Evolutionary conservation across 2,113 vertebrate species (phyloP).

Genomic region (Ifrita kowaldi): DNA sequence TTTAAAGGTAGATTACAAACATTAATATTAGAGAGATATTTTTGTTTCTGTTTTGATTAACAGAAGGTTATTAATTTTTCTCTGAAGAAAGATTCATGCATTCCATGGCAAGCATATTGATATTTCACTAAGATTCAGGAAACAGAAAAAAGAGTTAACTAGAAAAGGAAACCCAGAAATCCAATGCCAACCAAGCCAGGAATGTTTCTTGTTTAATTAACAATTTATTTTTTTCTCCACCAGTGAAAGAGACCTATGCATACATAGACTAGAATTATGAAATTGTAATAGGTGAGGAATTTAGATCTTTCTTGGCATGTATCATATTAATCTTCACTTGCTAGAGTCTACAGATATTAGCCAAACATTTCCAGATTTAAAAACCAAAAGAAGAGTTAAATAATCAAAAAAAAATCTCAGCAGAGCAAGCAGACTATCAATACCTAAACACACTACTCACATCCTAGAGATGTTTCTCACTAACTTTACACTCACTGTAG

Average conservation of each 20-base stretch:
- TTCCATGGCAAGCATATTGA: not conserved
- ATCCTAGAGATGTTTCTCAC: not conserved
- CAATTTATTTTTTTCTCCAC: not conserved
- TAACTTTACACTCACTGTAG: not conserved
- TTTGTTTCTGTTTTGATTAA: constrained; percentile 40
- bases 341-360: not conserved
- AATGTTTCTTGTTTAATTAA: not conserved
- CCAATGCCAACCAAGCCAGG: not conserved
- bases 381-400: not conserved
- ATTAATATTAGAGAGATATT: constrained; percentile 46
- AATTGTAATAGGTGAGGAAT: not conserved
- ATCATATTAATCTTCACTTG: not conserved
- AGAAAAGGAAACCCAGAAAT: not conserved
- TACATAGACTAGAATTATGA: not conserved
- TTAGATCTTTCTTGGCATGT: not conserved
- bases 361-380: not conserved
- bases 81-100: not conserved
- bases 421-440: not conserved
- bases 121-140: not conserved
- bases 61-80: constrained; percentile 13
- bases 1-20: constrained; percentile 41
- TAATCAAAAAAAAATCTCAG: not conserved
- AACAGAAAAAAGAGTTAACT: not conserved
- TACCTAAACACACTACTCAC: not conserved
- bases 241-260: not conserved